A percentile compares a stretch with the other conserved stretches of the same genome.
Evolutionary conservation across 1,140 invertebrate species (phyloP).

Genomic region (Chrysopa pallens): DNA sequence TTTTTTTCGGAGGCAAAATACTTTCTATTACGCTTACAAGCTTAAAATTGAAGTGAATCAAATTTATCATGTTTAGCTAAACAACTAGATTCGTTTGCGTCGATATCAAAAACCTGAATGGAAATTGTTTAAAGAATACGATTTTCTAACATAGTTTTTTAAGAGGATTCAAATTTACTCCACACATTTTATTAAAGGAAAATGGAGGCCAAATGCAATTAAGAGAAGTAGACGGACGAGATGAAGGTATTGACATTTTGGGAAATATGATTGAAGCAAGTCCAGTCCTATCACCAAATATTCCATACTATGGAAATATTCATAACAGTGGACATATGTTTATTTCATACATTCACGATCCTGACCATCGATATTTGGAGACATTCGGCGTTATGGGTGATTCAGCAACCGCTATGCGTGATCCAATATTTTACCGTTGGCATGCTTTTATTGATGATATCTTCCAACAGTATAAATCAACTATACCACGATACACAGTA

Average conservation of each 20-base stretch:
- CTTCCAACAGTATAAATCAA: slow-evolving; percentile 28
- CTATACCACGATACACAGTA: slow-evolving; percentile 17
- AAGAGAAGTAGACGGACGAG: slow-evolving; percentile 26
- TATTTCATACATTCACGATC: slow-evolving; percentile 52
- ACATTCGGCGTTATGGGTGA: slow-evolving; percentile 44
- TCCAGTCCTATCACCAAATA: slow-evolving; percentile 47
- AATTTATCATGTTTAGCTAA: no score
- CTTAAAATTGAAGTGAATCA: no score
- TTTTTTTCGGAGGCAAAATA: no score
- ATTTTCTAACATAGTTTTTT: no score
- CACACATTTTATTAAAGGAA: slow-evolving; percentile 12
- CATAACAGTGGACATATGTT: slow-evolving; percentile 54
- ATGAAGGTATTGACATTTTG: slow-evolving; percentile 55
- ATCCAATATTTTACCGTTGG: slow-evolving; percentile 58
- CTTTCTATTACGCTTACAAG: no score
- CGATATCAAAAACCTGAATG: no score
- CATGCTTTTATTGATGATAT: slow-evolving; percentile 64
- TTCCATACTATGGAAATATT: slow-evolving; percentile 47
- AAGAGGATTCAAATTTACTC: no score
- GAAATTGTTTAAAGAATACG: no score
- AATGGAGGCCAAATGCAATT: slow-evolving; percentile 31
- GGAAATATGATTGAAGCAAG: slow-evolving; percentile 62
- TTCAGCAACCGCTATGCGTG: slow-evolving; percentile 26
- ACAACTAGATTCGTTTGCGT: no score
- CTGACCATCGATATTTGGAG: slow-evolving; percentile 48